Conservation (phyloP, 2,888 invertebrate species). For the Pachycephus smyrnensis region DNA sequence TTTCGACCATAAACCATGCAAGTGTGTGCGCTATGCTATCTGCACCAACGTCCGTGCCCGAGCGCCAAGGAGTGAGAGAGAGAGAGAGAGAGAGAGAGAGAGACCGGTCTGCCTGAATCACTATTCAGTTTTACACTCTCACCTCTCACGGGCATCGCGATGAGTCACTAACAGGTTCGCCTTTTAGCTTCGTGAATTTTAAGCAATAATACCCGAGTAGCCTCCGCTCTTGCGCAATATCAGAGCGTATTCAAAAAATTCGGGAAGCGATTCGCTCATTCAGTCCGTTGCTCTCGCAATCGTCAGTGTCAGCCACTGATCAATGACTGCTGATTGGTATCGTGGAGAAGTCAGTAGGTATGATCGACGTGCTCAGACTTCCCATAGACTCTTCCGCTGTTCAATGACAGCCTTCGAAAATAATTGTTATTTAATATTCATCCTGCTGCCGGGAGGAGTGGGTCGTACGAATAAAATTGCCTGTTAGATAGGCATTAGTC, state of each 20-base stretch:
- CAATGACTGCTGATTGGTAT: neutral
- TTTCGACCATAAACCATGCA: neutral
- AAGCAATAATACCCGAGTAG: neutral
- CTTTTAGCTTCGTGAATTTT: conserved; percentile 3
- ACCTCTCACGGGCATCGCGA: conserved; percentile 14
- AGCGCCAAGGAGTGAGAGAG: neutral
- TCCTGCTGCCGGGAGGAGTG: neutral
- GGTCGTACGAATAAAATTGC: neutral
- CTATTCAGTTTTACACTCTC: neutral
- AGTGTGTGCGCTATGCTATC: neutral
- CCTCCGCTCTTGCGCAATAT: neutral
- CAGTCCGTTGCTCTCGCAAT: neutral
- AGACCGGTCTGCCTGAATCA: neutral
- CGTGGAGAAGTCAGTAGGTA: neutral
- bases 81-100: neutral
- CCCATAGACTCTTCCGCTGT: neutral
- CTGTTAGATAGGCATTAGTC: neutral
- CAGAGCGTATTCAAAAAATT: neutral
- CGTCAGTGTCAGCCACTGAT: neutral
- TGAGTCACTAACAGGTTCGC: conserved; percentile 41
- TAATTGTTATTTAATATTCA: neutral
- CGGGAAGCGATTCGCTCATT: neutral
- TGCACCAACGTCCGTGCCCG: neutral
- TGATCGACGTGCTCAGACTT: neutral
- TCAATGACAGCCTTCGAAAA: neutral